A percentile compares a stretch with the other conserved stretches of the same genome.
Evolutionary conservation across 2,797 vertebrate genomes (phyloP).

Genomic region (Serranus cabrilla): DNA sequence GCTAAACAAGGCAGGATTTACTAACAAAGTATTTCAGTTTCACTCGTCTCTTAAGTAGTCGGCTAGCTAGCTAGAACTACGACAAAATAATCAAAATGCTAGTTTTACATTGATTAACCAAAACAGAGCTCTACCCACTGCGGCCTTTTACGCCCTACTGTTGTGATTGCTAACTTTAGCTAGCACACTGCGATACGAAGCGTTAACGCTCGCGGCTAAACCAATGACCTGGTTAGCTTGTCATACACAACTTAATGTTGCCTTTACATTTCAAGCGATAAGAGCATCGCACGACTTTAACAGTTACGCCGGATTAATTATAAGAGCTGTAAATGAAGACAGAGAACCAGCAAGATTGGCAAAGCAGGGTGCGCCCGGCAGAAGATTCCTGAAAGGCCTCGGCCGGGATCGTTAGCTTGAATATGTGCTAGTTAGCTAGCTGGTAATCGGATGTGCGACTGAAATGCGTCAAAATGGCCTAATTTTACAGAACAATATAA

Average conservation of each 20-base stretch:
- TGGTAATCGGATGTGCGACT: neutral
- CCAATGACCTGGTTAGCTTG: slow-evolving; percentile 14
- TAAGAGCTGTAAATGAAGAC: neutral
- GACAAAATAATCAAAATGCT: rapidly evolving
- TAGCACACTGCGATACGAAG: slow-evolving; percentile 13
- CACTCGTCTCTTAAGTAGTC: too few species aligned
- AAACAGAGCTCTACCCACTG: neutral
- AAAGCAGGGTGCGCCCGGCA: slow-evolving; percentile 63
- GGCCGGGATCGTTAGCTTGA: slow-evolving; percentile 40
- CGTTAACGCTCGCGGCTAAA: slow-evolving; percentile 27
- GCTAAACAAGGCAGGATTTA: neutral
- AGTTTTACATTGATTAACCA: rapidly evolving
- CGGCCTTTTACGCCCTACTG: slow-evolving; percentile 27
- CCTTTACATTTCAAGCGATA: rapidly evolving
- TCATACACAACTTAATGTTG: neutral
- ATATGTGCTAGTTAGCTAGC: slow-evolving; percentile 37
- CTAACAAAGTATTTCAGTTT: neutral
- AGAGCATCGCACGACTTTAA: rapidly evolving
- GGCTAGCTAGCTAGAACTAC: neutral
- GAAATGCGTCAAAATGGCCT: neutral
- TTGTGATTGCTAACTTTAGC: slow-evolving; percentile 19
- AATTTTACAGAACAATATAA: rapidly evolving
- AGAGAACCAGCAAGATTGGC: neutral
- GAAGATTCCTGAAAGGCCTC: slow-evolving; percentile 53
- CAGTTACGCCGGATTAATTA: rapidly evolving